These are phyloP conservation scores for Muscidifurax raptorellus DNA, from an alignment of 1,140 invertebrate species.

Conservation along the genomic window DNA sequence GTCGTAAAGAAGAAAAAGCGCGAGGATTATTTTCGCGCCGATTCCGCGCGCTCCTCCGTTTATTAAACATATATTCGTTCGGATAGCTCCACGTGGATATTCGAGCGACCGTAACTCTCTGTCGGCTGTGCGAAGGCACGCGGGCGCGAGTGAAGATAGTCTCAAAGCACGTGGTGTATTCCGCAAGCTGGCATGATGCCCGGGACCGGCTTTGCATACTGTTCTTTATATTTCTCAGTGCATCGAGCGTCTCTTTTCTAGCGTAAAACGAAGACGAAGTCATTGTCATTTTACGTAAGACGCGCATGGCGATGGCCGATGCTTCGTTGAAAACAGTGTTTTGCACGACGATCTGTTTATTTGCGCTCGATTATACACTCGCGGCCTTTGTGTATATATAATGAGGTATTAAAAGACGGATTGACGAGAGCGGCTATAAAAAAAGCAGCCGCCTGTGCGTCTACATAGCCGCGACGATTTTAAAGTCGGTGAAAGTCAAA, in stretches of 20 bases:
- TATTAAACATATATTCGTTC: neutral
- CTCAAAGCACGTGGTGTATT: constrained; percentile 41
- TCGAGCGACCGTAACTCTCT: neutral
- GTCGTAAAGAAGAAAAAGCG: neutral
- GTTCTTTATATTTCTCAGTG: neutral
- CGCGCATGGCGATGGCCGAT: too few relatives aligned
- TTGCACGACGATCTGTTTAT: neutral
- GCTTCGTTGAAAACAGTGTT: neutral
- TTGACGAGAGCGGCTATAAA: neutral
- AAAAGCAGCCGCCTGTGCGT: neutral
- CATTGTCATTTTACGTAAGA: constrained; percentile 44
- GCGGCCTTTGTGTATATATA: neutral
- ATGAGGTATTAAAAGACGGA: neutral
- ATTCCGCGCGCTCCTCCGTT: constrained; percentile 15
- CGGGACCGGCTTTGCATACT: neutral
- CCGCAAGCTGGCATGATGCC: constrained; percentile 29
- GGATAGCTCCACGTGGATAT: neutral
- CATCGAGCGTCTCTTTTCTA: neutral
- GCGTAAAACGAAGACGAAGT: constrained; percentile 29
- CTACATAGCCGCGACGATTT: neutral
- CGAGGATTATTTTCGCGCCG: constrained; percentile 12
- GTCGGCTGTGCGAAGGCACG: too few relatives aligned
- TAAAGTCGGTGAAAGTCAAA: constrained; percentile 22
- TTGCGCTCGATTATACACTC: neutral
- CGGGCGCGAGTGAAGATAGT: neutral